Conservation (phyloP, 2,888 invertebrate species). For the Drosophila rellima region DNA sequence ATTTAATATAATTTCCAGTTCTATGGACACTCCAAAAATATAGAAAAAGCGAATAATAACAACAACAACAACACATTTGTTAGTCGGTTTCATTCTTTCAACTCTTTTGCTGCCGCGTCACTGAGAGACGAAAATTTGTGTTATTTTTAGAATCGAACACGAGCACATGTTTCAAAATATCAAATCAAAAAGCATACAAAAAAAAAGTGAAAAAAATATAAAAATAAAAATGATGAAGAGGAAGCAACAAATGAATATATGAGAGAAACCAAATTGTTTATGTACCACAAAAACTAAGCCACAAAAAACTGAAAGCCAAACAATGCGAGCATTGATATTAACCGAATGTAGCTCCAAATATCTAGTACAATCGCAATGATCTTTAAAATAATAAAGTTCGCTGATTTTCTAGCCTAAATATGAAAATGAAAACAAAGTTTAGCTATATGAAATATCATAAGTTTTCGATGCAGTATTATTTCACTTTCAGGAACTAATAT, state of each 20-base stretch:
- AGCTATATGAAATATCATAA: neutral
- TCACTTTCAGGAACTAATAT: neutral
- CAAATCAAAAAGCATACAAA: slow-evolving; percentile 64
- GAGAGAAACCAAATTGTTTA: slow-evolving; percentile 46
- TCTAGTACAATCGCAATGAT: neutral
- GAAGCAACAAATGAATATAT: slow-evolving; percentile 30
- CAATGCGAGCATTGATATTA: slow-evolving; percentile 26
- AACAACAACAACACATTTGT: slow-evolving; percentile 29
- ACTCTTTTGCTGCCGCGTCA: slow-evolving; percentile 41
- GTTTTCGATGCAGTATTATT: neutral
- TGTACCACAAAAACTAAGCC: slow-evolving; percentile 10
- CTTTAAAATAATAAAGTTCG: neutral
- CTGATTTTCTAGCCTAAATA: neutral
- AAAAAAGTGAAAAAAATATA: slow-evolving; percentile 35
- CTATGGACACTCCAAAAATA: slow-evolving; percentile 1
- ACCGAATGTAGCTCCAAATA: slow-evolving; percentile 25
- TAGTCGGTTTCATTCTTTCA: slow-evolving; percentile 47
- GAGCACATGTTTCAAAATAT: slow-evolving; percentile 79
- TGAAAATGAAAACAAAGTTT: neutral
- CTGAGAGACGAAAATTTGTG: slow-evolving; percentile 39
- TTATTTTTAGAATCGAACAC: slow-evolving; percentile 67
- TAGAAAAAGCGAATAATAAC: neutral
- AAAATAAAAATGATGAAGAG: slow-evolving; percentile 47
- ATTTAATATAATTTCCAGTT: neutral
- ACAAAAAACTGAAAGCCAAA: slow-evolving; percentile 16